Evolutionary conservation across 2,888 invertebrate genomes (phyloP).

Genomic region (Lochmaea crataegi): DNA sequence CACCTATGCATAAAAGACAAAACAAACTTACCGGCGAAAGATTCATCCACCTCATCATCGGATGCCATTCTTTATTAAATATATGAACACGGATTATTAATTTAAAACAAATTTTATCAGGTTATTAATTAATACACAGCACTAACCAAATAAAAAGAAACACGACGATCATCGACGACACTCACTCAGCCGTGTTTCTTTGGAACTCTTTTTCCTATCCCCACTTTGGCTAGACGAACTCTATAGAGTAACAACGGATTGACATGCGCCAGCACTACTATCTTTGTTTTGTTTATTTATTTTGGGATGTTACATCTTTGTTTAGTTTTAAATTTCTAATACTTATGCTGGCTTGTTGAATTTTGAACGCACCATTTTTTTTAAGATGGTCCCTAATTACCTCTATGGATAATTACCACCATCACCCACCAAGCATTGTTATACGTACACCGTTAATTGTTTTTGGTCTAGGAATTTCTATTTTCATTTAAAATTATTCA

Average conservation of each 20-base stretch:
- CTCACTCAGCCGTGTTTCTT: conserved; percentile 21
- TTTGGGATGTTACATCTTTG: conserved; percentile 1
- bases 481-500: no score
- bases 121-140: conserved; percentile 22
- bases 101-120: conserved; percentile 11
- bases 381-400: conserved; percentile 1
- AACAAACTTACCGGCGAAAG: conserved; percentile 82
- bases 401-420: not conserved
- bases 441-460: no score
- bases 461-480: no score
- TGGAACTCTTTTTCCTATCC: conserved; percentile 29
- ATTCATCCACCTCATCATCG: conserved; percentile 89
- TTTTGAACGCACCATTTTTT: conserved; percentile 17
- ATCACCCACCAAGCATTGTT: no score
- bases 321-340: conserved; percentile 19
- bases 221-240: conserved; percentile 21
- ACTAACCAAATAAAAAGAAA: conserved; percentile 28
- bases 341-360: not conserved
- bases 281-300: conserved; percentile 2
- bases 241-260: conserved; percentile 18
- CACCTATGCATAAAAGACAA: conserved; percentile 57
- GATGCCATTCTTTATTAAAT: conserved; percentile 76
- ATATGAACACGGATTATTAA: conserved; percentile 30
- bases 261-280: conserved; percentile 23
- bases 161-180: conserved; percentile 17